Conservation (phyloP, 2,113 vertebrate species). For the Prinia subflava region DNA sequence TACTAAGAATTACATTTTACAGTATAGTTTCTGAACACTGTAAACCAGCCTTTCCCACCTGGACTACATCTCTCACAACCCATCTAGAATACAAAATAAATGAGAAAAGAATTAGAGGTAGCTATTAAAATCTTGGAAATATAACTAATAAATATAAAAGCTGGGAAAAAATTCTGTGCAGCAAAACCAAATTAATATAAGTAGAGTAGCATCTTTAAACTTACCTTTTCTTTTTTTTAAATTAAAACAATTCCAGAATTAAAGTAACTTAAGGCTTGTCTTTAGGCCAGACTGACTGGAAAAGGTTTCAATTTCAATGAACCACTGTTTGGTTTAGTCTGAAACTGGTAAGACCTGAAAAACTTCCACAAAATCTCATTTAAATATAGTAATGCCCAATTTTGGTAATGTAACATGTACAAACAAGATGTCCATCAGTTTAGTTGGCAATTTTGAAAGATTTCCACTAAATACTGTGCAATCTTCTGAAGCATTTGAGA, state of each 20-base stretch:
- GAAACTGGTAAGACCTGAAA: constrained; percentile 53
- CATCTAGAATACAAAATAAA: neutral
- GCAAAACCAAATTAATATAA: neutral
- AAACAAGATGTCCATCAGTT: constrained; percentile 51
- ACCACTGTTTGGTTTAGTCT: constrained; percentile 18
- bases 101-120: neutral
- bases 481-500: constrained; percentile 22
- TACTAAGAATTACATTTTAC: neutral
- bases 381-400: constrained; percentile 60
- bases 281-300: constrained; percentile 25
- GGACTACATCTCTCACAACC: neutral
- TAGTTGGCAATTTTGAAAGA: constrained; percentile 43
- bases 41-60: neutral
- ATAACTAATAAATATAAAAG: constrained; percentile 32
- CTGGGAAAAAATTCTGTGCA: constrained; percentile 13
- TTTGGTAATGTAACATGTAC: constrained; percentile 43
- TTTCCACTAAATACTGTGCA: constrained; percentile 29
- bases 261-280: constrained; percentile 5
- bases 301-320: constrained; percentile 44
- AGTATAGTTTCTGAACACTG: neutral
- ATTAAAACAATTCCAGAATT: neutral
- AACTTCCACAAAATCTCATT: constrained; percentile 48
- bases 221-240: neutral
- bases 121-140: neutral
- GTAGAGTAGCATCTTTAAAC: neutral